These are phyloP conservation scores for Fissipunctia ypsillon DNA, from an alignment of 2,888 invertebrate genomes.

Conservation along the genomic window DNA sequence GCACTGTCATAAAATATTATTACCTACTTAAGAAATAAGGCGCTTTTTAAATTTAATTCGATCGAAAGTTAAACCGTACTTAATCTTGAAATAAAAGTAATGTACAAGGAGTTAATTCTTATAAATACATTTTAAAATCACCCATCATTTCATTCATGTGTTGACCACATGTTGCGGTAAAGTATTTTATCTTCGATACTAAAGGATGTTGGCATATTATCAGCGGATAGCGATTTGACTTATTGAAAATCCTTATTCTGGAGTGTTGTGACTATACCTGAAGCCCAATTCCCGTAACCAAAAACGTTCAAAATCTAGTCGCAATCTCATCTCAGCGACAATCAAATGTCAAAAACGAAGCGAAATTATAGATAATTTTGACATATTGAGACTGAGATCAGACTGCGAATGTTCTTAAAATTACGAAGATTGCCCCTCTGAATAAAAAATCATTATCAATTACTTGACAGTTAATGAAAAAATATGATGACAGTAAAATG, in stretches of 20 bases:
- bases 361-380: too few relatives aligned
- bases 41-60: constrained; percentile 6
- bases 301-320: too few relatives aligned
- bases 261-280: neutral
- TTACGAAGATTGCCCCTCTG: too few relatives aligned
- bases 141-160: constrained; percentile 51
- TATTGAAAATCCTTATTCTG: neutral
- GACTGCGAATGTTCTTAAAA: too few relatives aligned
- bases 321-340: too few relatives aligned
- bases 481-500: neutral
- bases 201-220: neutral
- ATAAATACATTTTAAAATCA: constrained; percentile 42
- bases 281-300: too few relatives aligned
- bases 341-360: too few relatives aligned
- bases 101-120: neutral
- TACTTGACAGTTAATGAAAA: neutral
- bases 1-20: constrained; percentile 11
- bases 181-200: neutral
- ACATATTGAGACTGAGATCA: too few relatives aligned
- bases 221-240: neutral
- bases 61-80: neutral
- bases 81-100: neutral
- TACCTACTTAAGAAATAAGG: constrained; percentile 6
- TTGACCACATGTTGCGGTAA: constrained; percentile 54
- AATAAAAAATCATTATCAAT: neutral